A percentile compares a stretch with the other conserved stretches of the same genome.
Evolutionary conservation across 2,113 vertebrate genomes (phyloP).

Genomic region (Psettodes erumei): DNA sequence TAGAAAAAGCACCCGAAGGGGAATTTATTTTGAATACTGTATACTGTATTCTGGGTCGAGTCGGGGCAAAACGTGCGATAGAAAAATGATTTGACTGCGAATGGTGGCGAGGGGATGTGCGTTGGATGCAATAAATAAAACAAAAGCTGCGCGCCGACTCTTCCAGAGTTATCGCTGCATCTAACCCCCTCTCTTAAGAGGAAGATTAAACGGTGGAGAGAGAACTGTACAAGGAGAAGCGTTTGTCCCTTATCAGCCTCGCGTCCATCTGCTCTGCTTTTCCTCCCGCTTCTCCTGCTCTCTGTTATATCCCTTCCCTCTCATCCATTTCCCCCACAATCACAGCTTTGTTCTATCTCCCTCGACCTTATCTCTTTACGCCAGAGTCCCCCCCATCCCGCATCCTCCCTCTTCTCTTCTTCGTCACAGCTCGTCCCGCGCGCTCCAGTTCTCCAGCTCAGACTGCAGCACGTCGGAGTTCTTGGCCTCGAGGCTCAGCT

Average conservation of each 20-base stretch:
- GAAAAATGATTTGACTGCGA: not conserved
- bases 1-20: not conserved
- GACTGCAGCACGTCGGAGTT: constrained; percentile 89
- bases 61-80: not conserved
- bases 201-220: constrained; percentile 34
- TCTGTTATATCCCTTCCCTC: constrained; percentile 14
- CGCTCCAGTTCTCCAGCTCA: constrained; percentile 84
- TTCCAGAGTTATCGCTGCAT: constrained; percentile 53
- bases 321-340: constrained; percentile 17
- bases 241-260: not conserved
- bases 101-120: constrained; percentile 4
- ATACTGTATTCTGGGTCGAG: too few relatives aligned
- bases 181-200: constrained; percentile 41
- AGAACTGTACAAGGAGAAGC: constrained; percentile 28
- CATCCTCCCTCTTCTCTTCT: constrained; percentile 1
- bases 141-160: constrained; percentile 54
- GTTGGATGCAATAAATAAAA: constrained; percentile 68
- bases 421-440: constrained; percentile 87
- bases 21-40: not conserved
- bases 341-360: constrained; percentile 54
- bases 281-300: not conserved
- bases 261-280: constrained; percentile 10
- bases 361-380: constrained; percentile 25
- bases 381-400: constrained; percentile 2
- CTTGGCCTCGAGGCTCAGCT: constrained; percentile 85